Conservation (phyloP, 2,797 vertebrate species). For the Paedocypris micromegethes region DNA sequence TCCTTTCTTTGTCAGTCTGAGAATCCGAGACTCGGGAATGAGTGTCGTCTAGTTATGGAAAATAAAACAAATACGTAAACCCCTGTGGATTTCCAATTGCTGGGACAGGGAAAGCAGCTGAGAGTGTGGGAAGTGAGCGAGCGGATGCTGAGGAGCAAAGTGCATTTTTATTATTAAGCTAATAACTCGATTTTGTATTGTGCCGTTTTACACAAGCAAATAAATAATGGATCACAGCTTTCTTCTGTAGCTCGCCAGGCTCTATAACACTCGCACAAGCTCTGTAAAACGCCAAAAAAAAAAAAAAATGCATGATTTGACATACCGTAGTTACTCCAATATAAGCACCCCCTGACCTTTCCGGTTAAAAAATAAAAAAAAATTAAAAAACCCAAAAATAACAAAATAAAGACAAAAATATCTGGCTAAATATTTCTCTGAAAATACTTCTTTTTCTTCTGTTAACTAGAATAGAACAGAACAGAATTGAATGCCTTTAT, state of each 20-base stretch:
- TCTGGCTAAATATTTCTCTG: no score
- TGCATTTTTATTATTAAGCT: slow-evolving; percentile 60
- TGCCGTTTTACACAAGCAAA: slow-evolving; percentile 49
- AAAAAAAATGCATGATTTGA: neutral
- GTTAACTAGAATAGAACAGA: no score
- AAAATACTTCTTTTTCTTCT: no score
- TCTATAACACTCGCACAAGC: slow-evolving; percentile 50
- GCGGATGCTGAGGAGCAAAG: slow-evolving; percentile 50
- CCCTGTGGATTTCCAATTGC: slow-evolving; percentile 60
- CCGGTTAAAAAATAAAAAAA: no score
- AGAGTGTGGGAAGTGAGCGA: slow-evolving; percentile 55
- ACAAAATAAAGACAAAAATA: no score
- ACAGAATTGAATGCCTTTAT: no score
- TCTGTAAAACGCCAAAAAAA: slow-evolving; percentile 44
- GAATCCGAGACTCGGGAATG: slow-evolving; percentile 21
- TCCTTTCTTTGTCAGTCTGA: neutral
- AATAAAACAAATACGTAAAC: slow-evolving; percentile 53
- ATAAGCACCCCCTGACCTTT: no score
- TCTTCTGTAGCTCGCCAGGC: slow-evolving; percentile 40
- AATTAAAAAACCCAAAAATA: no score
- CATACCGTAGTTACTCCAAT: no score
- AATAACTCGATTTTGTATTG: slow-evolving; percentile 62
- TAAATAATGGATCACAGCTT: slow-evolving; percentile 52
- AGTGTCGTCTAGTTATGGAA: slow-evolving; percentile 42
- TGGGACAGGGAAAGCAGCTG: slow-evolving; percentile 51